Percentiles rank a stretch among this genome's conserved stretches.
These are phyloP conservation scores for Apaloderma vittatum DNA, from an alignment of 2,113 vertebrate genomes.

Conservation along the genomic window DNA sequence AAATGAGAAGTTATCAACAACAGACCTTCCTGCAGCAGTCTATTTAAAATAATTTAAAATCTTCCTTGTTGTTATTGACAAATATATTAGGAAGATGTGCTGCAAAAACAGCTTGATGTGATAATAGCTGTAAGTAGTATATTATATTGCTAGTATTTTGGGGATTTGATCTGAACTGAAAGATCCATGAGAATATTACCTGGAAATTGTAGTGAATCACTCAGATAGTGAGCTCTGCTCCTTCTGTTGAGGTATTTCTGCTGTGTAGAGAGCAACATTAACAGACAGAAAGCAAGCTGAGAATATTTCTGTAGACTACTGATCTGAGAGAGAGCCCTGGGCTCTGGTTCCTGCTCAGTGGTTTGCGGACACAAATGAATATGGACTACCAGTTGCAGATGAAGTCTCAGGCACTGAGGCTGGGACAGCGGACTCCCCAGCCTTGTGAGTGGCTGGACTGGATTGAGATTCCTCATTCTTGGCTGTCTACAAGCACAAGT, in stretches of 20 bases:
- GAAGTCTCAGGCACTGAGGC: not conserved
- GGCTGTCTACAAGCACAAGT: not conserved
- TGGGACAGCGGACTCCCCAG: accelerated
- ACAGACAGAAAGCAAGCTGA: not conserved
- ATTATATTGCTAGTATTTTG: not conserved
- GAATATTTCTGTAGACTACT: not conserved
- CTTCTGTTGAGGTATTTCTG: not conserved
- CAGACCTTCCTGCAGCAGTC: not conserved
- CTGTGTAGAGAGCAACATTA: not conserved
- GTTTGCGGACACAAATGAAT: not conserved
- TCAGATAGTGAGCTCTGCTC: not conserved
- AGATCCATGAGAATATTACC: not conserved
- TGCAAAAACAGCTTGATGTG: not conserved
- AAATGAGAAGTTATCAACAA: not conserved
- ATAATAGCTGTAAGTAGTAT: not conserved
- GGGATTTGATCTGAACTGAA: not conserved
- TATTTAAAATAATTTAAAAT: not conserved
- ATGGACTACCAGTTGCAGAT: not conserved
- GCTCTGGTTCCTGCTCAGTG: not conserved
- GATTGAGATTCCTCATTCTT: not conserved
- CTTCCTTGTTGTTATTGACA: not conserved
- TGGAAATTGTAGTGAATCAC: not conserved
- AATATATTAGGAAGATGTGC: not conserved
- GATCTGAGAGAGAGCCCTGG: not conserved
- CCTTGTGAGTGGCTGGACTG: not conserved